Evolutionary conservation across 1,140 invertebrate genomes (phyloP), one percentile per base, ranked within the genome.

Genomic region (Anastrepha ludens): DNA sequence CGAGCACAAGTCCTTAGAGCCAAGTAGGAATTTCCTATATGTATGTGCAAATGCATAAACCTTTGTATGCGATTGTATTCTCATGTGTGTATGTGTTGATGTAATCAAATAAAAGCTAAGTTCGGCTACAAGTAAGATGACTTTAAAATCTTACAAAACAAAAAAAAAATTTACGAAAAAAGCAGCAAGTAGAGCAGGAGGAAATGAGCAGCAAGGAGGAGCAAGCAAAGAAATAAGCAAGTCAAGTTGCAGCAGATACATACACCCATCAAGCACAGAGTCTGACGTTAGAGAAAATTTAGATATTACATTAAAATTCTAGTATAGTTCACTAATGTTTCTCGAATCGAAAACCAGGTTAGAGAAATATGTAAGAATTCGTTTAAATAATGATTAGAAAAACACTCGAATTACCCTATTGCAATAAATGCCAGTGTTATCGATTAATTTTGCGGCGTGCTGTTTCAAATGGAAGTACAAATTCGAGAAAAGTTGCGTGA

Each of bases 21-120:
- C 13, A 44, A 44, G 41, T 74, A 55, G 67, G 41, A 47, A 74
- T 74, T 29, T 0, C 39, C 2, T 11, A 39, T 41, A 39, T 47
- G 15, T 41, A 4, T 47, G 65, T 44, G 17, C 15, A 13, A 17
- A 62, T 62, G 39, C 41, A 39, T 47, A 39, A 13, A 62, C 17
- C 0, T 62, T 5, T 62, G 60, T n/a, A 62, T 62, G 5, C 29
- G 11, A 8, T 39, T 39, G 65, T 13, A 55, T 55, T 55, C 50
- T 55, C 0, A 29, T 13, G 9, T 47, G 67, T 13, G 9, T 47
- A 41, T 13, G 15, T 44, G 67, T 74, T 47, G 67, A 47, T 47
- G 13, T 74, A 47, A 74, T 74, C 67, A 74, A 74, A 47, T 74
- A 41, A 74, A 74, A 74, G 67, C 67, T 41, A 74, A 74, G 67